Base-by-base conservation (phyloP, 2,888 invertebrate genomes). In the Cryptocephalus moraei region DNA sequence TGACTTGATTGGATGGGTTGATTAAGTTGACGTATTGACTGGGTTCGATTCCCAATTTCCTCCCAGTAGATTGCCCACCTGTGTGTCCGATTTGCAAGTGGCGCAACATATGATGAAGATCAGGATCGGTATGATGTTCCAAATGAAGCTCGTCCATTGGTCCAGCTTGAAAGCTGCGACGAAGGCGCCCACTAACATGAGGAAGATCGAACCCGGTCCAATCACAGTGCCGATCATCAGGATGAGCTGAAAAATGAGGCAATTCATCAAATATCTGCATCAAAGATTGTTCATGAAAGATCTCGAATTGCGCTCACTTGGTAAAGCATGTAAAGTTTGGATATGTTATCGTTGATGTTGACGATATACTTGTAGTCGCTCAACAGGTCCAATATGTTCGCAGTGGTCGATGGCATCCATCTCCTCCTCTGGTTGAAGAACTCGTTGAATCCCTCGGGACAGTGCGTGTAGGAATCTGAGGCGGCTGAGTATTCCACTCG, bases 321-420 rank as follows among this genome's bases (percentile, higher is more conserved):
- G 66, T 91, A 91, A 13, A 71, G 60, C 49, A 91, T 84, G 61
- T 91, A 91, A 0, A 82, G 71, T 60, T 79, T 79, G 0, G 93
- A 93, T 60, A 96, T 92, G 62, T 90, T 90, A 60, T 92, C 89
- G 64, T 96, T 96, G 44, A 85, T 77, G 63, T 79, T 75, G 13
- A 92, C 82, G 1, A 91, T 91, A 50, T 80, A 76, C 57, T 84
- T 82, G 53, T 86, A 83, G 64, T 90, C 86, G 9, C 76, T 75
- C 0, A 93, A 73, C 48, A 96, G 75, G 70, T 96, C 95, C 56
- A 93, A 75, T 58, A 95, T 92, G 67, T 96, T 96, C 33, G 93
- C 94, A 68, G 93, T 87, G 0, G 95, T 96, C 1, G 95, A 95
- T 1, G 95, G 94, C 50, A 93, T 91, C 95, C 95, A 96, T 36